Base-by-base conservation (phyloP, 2,113 vertebrate species). In the Oriolus oriolus region DNA sequence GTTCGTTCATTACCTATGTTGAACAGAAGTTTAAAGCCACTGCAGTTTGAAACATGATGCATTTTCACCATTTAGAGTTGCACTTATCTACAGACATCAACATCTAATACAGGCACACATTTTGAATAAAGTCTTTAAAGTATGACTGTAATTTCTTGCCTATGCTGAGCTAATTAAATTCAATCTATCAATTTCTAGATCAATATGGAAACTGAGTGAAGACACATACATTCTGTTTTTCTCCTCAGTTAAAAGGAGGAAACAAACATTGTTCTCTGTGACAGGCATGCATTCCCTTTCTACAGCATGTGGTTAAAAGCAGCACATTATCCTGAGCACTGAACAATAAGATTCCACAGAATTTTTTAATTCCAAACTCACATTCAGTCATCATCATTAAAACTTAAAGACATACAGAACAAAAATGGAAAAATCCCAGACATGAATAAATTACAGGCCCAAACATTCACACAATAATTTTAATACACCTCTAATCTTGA, bases 1-100 rank as follows among this genome's bases (percentile, higher is more conserved):
- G 98, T 99, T 79, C 99, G 98, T 53, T 99, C 98, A 16, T 68
- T 91, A 90, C 98, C 99, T 99, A 93, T 3, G 71, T 70, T 61
- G 39, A 81, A 65, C 4, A 66, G 16, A 54, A 69, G 22, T 77
- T 88, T 14, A 57, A 35, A 95, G 39, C 6, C 56, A 57, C 7
- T 61, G 33, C 19, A 69, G 50, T 71, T 66, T 26, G 28, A 90
- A 92, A 69, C 3, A 20, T 26, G 12, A 56, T 13, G 10, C 13
- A 59, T 28, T 74, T 71, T 76, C 42, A 85, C 22, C 82, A 59
- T 20, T 77, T 19, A 42, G 13, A 71, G 10, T 7, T 31, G 14
- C 26, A 53, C 4, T 49, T 75, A 49, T 1, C 39, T 42, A 37
- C 4, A 17, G n/a, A 26, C 37, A 64, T 12, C 18, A 87, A 74